A percentile compares a stretch with the other conserved stretches of the same genome.
These are phyloP conservation scores for Petrolisthes cinctipes DNA, from an alignment of 2,888 invertebrate genomes.

Conservation along the genomic window DNA sequence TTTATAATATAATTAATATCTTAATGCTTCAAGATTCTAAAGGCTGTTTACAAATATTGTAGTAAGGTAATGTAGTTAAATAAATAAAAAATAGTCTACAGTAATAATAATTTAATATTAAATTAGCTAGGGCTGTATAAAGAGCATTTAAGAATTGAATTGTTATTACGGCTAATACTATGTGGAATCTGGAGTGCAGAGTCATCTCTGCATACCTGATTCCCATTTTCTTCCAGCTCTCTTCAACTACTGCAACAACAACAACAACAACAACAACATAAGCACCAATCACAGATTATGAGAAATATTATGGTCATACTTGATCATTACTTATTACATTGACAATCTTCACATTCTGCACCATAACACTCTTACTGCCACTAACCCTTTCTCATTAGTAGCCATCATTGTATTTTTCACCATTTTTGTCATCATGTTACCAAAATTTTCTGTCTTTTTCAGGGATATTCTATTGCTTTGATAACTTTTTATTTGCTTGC, in stretches of 20 bases:
- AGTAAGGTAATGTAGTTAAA: too few species aligned
- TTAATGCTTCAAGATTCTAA: too few species aligned
- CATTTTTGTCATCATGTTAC: slow-evolving; percentile 36
- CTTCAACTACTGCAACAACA: neutral
- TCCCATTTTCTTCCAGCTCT: slow-evolving; percentile 58
- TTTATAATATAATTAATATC: too few species aligned
- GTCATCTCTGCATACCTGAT: slow-evolving; percentile 51
- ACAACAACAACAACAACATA: neutral
- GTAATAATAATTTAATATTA: neutral
- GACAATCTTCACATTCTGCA: slow-evolving; percentile 37
- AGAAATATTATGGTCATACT: neutral
- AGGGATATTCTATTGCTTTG: slow-evolving; percentile 23
- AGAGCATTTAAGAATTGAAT: too few species aligned
- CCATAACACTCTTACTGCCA: slow-evolving; percentile 47
- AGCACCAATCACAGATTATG: neutral
- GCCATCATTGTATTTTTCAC: slow-evolving; percentile 10
- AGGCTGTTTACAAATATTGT: too few species aligned
- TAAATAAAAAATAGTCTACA: too few species aligned
- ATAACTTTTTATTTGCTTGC: slow-evolving; percentile 42
- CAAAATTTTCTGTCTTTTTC: slow-evolving; percentile 26
- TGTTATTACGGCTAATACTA: neutral
- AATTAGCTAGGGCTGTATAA: neutral
- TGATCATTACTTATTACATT: slow-evolving; percentile 26
- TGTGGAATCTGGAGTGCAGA: slow-evolving; percentile 48
- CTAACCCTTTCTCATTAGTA: slow-evolving; percentile 32